These are phyloP conservation scores for Brotula barbata DNA, from an alignment of 2,797 vertebrate species.

Conservation along the genomic window DNA sequence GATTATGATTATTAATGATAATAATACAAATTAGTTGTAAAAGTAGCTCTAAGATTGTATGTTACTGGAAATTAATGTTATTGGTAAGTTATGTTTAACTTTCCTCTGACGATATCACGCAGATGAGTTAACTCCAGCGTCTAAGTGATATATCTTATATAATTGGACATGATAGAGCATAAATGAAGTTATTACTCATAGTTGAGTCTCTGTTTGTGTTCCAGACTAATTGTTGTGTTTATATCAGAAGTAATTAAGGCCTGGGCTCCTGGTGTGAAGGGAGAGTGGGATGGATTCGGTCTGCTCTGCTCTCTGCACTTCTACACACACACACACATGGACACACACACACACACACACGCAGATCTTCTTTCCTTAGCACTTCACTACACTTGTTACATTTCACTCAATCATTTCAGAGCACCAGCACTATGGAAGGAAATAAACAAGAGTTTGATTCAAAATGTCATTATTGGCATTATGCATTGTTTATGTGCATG, in stretches of 20 bases:
- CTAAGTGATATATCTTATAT: slow-evolving; percentile 54
- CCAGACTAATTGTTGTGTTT: slow-evolving; percentile 68
- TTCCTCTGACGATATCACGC: slow-evolving; percentile 23
- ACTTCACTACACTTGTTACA: no score
- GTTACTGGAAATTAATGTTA: slow-evolving; percentile 37
- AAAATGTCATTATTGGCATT: no score
- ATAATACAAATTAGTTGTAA: no score
- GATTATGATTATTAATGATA: no score
- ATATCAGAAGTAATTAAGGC: slow-evolving; percentile 65
- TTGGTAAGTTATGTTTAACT: slow-evolving; percentile 38
- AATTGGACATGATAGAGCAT: slow-evolving; percentile 67
- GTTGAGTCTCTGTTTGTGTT: slow-evolving; percentile 55
- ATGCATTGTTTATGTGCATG: no score
- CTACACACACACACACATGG: neutral
- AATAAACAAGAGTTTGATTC: no score
- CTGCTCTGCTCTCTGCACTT: slow-evolving; percentile 31
- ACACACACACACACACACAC: no score
- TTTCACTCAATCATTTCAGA: no score
- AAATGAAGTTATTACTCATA: slow-evolving; percentile 67
- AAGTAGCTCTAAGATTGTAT: slow-evolving; percentile 4
- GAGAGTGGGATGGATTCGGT: slow-evolving; percentile 40
- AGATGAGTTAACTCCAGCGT: slow-evolving; percentile 42
- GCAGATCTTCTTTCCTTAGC: no score
- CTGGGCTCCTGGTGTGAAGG: slow-evolving; percentile 50
- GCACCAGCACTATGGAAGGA: no score